A percentile compares a stretch with the other conserved stretches of the same genome.
Conservation (phyloP, 2,113 vertebrate genomes). For the Megaptera novaeangliae region DNA sequence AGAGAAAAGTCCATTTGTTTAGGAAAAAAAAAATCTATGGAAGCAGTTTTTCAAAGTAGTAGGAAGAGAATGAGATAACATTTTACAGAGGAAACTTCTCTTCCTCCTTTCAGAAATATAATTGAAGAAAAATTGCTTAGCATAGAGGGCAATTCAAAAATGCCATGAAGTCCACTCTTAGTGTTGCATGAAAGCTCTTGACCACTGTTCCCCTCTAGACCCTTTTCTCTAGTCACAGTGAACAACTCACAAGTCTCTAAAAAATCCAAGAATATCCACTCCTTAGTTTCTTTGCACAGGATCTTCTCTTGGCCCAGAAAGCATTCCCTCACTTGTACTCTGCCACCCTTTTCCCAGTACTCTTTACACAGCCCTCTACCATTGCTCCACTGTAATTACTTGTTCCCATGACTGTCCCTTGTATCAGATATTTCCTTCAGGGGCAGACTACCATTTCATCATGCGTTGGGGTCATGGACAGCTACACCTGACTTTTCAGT, state of each 20-base stretch:
- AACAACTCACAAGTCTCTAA: neutral
- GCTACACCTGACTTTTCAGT: neutral
- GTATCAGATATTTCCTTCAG: neutral
- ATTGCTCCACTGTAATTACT: neutral
- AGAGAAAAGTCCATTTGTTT: neutral
- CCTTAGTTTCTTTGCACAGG: neutral
- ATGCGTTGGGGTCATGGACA: neutral
- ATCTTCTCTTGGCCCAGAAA: neutral
- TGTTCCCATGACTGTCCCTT: neutral
- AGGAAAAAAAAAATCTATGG: neutral
- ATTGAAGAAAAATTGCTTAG: neutral
- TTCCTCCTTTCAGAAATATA: neutral
- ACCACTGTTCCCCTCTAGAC: neutral
- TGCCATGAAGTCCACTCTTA: neutral
- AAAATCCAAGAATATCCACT: neutral
- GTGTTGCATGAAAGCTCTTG: neutral
- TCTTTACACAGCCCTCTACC: neutral
- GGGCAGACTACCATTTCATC: neutral
- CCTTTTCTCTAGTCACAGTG: neutral
- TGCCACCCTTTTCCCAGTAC: neutral
- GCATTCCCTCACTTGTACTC: neutral
- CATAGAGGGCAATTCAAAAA: neutral
- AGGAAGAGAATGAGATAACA: neutral
- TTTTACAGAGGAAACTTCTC: neutral
- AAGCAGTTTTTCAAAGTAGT: neutral